Evolutionary conservation across 2,797 vertebrate species (phyloP).

Genomic region (Lepilemur ruficaudatus): DNA sequence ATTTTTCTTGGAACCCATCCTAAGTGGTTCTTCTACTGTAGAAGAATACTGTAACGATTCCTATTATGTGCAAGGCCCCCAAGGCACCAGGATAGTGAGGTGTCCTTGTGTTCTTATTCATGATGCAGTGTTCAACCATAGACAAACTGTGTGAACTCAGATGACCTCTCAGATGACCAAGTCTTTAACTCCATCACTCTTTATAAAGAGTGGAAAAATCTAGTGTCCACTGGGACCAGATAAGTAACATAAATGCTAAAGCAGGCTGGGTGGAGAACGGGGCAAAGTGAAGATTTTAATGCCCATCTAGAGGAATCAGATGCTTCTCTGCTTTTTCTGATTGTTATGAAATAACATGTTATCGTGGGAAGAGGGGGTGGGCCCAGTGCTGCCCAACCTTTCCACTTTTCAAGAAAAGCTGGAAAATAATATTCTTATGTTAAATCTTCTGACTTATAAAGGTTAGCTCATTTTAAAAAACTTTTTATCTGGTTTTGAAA

Average conservation of each 20-base stretch:
- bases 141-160: background rate
- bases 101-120: background rate
- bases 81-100: background rate
- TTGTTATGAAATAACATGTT: background rate
- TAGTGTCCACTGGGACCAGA: background rate
- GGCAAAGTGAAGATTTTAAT: background rate
- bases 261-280: background rate
- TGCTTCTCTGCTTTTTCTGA: background rate
- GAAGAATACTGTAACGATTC: background rate
- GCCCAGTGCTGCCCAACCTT: background rate
- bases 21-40: constrained; percentile 9
- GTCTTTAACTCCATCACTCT: background rate
- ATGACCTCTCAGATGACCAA: background rate
- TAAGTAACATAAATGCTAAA: background rate
- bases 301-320: background rate
- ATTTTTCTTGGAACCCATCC: constrained; percentile 48
- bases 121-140: background rate
- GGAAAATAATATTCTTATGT: background rate
- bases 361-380: background rate
- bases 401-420: background rate
- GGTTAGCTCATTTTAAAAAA: background rate
- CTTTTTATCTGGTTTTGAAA: background rate
- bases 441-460: background rate
- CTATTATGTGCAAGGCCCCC: background rate
- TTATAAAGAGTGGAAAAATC: background rate